Conservation (phyloP, 2,797 vertebrate genomes). For the Sebastes miniatus region DNA sequence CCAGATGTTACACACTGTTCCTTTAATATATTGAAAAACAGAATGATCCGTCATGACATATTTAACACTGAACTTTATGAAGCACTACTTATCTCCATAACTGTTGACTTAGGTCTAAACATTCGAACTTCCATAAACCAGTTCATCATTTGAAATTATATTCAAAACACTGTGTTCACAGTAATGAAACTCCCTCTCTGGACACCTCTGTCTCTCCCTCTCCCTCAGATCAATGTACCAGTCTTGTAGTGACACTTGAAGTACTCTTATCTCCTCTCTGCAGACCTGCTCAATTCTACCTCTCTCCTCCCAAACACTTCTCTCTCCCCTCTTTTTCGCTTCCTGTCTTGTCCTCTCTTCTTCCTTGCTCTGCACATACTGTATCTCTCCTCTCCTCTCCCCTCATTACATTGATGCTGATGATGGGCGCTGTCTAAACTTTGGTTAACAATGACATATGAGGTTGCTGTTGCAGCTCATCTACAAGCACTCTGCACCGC, state of each 20-base stretch:
- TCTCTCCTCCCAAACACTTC: constrained; percentile 28
- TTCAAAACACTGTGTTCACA: constrained; percentile 39
- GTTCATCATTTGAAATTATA: constrained; percentile 41
- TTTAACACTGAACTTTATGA: neutral
- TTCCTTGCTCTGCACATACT: constrained; percentile 24
- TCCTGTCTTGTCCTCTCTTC: constrained; percentile 10
- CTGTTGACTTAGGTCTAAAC: neutral
- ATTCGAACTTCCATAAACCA: neutral
- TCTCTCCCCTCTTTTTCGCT: neutral
- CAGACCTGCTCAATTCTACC: constrained; percentile 73
- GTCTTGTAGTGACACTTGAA: constrained; percentile 81
- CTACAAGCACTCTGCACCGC: constrained; percentile 8
- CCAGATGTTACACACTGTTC: no score
- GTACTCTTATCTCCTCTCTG: constrained; percentile 75
- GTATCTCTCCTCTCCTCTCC: constrained; percentile 2
- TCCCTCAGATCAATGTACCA: constrained; percentile 77
- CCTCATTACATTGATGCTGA: constrained; percentile 38
- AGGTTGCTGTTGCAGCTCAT: constrained; percentile 26
- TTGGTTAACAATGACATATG: constrained; percentile 35
- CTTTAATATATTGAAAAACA: neutral
- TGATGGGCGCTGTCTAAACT: constrained; percentile 53
- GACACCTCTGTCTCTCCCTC: constrained; percentile 36
- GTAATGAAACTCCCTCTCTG: constrained; percentile 51
- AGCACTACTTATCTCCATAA: neutral
- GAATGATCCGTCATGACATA: neutral